A percentile compares a stretch with the other conserved stretches of the same genome.
phyloP scores from a whole-genome alignment of 2,888 invertebrate species.

The Nesidiocoris tenuis region DNA sequence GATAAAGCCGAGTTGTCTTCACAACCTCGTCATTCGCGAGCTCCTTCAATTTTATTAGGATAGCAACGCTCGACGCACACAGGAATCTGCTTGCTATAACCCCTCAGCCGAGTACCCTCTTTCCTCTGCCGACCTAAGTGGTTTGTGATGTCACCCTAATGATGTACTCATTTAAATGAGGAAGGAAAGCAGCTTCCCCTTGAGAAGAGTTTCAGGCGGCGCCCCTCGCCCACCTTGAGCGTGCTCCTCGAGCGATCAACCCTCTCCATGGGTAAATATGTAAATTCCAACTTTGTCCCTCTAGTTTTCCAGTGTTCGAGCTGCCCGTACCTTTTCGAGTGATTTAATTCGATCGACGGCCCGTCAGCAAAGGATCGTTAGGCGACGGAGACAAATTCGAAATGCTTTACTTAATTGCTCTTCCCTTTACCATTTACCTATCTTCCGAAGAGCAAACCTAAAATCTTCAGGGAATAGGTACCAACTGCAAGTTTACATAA shows the following conservation, averaged over 20 bases:
- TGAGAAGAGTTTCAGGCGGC: slow-evolving; percentile 2
- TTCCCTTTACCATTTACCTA: too few relatives aligned
- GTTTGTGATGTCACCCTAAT: slow-evolving; percentile 46
- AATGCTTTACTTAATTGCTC: too few relatives aligned
- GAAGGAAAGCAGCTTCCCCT: slow-evolving; percentile 1
- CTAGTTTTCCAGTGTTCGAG: neutral
- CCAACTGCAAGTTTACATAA: too few relatives aligned
- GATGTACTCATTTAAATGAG: slow-evolving; percentile 46
- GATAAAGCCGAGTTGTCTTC: neutral
- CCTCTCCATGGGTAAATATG: neutral
- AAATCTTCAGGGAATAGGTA: too few relatives aligned
- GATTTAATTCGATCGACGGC: neutral
- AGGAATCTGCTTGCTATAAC: neutral
- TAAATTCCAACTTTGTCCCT: neutral
- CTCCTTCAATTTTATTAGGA: slow-evolving; percentile 32
- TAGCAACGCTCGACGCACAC: neutral
- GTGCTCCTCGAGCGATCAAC: neutral
- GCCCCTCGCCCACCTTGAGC: neutral
- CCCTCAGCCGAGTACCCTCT: slow-evolving; percentile 2
- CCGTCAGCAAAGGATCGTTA: too few relatives aligned
- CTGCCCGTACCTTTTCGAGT: neutral
- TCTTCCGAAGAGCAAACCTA: too few relatives aligned
- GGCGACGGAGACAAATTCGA: too few relatives aligned
- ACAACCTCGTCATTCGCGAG: neutral
- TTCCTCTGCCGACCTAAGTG: slow-evolving; percentile 39